Percentiles rank a stretch among this genome's conserved stretches.
Conservation (phyloP, 2,113 vertebrate genomes). For the Leucoraja erinaceus region DNA sequence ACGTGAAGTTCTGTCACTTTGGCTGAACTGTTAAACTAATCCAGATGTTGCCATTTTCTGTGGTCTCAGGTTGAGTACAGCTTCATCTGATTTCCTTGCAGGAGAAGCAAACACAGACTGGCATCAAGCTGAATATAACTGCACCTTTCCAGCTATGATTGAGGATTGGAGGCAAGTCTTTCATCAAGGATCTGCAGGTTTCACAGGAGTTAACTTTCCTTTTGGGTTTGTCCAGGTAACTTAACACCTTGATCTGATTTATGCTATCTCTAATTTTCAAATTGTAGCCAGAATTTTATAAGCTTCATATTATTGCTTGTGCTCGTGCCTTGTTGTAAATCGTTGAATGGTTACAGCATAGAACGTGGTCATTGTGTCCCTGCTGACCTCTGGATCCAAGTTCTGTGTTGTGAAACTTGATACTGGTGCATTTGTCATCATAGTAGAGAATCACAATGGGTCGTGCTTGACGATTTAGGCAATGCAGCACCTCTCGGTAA, state of each 20-base stretch:
- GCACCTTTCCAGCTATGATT: conserved; percentile 77
- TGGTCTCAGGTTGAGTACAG: neutral
- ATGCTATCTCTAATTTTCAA: neutral
- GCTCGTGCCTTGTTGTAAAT: neutral
- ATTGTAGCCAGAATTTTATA: neutral
- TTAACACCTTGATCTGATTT: neutral
- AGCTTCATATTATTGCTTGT: neutral
- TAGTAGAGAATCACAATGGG: neutral
- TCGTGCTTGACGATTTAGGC: too few species aligned
- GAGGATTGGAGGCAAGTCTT: conserved; percentile 77
- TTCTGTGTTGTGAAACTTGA: too few species aligned
- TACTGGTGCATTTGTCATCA: neutral
- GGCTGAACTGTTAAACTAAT: neutral
- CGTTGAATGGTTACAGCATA: too few species aligned
- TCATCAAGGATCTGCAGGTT: conserved; percentile 60
- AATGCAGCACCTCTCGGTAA: too few species aligned
- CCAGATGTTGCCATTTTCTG: too few species aligned
- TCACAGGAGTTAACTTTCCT: conserved; percentile 67
- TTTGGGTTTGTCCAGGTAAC: conserved; percentile 89
- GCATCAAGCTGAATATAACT: conserved; percentile 70
- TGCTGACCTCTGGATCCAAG: too few species aligned
- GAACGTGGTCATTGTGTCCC: too few species aligned
- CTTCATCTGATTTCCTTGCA: conserved; percentile 43
- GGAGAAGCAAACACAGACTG: conserved; percentile 68
- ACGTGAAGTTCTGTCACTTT: neutral